Percentiles rank a stretch among this genome's conserved stretches.
Evolutionary conservation across 1,140 invertebrate genomes (phyloP).

Genomic region (Trissolcus basalis): DNA sequence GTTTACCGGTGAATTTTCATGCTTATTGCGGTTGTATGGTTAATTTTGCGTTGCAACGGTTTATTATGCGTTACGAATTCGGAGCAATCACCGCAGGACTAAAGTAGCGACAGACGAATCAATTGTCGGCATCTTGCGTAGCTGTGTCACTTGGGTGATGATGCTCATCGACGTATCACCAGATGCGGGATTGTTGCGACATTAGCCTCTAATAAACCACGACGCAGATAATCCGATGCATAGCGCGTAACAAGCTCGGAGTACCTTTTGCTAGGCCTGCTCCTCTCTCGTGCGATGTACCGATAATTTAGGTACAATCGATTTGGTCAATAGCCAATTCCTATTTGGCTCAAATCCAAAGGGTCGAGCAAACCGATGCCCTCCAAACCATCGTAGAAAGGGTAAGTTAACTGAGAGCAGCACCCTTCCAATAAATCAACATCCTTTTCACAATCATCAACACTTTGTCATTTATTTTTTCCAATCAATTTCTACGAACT

Average conservation of each 20-base stretch:
- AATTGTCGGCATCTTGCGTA: slow-evolving; percentile 29
- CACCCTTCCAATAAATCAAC: slow-evolving; percentile 37
- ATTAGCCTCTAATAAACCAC: slow-evolving; percentile 71
- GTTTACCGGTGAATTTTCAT: no score
- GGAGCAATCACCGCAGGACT: slow-evolving; percentile 13
- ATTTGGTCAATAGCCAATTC: slow-evolving; percentile 75
- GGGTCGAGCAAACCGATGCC: slow-evolving; percentile 65
- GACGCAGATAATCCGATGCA: slow-evolving; percentile 74
- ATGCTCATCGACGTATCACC: slow-evolving; percentile 46
- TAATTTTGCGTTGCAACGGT: slow-evolving; percentile 9
- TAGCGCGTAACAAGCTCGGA: slow-evolving; percentile 70
- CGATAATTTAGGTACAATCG: slow-evolving; percentile 73
- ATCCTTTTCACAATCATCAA: slow-evolving; percentile 37
- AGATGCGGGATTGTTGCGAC: slow-evolving; percentile 65
- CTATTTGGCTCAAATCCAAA: slow-evolving; percentile 73
- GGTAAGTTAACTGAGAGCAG: slow-evolving; percentile 46
- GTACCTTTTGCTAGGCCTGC: slow-evolving; percentile 60
- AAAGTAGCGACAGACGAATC: slow-evolving; percentile 8
- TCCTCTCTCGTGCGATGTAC: slow-evolving; percentile 44
- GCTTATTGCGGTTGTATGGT: not conserved
- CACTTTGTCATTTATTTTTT: slow-evolving; percentile 22
- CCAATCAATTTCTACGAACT: not conserved
- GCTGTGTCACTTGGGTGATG: slow-evolving; percentile 29
- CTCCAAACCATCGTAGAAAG: slow-evolving; percentile 53
- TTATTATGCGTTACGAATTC: slow-evolving; percentile 15